A percentile compares a stretch with the other conserved stretches of the same genome.
phyloP scores from a whole-genome alignment of 1,140 invertebrate species.

The Schlechtendalia chinensis region DNA sequence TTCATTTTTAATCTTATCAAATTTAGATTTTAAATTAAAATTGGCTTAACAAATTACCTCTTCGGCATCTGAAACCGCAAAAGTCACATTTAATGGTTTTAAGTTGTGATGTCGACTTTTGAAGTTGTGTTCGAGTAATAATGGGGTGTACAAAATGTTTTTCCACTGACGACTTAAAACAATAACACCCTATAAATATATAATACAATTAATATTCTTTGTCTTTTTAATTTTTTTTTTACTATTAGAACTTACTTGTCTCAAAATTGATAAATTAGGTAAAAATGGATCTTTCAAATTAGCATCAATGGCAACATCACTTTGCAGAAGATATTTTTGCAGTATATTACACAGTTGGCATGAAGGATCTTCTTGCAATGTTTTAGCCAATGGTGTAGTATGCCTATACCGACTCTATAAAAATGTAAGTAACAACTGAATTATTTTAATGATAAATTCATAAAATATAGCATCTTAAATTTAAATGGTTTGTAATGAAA shows the following conservation, averaged over 20 bases:
- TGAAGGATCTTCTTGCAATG: conserved; percentile 91
- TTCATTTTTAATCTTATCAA: background rate
- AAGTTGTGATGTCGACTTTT: conserved; percentile 70
- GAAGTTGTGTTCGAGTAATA: conserved; percentile 84
- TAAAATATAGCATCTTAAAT: background rate
- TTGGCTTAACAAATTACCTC: conserved; percentile 60
- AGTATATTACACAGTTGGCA: conserved; percentile 89
- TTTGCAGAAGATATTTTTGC: conserved; percentile 76
- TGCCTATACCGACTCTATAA: conserved; percentile 84
- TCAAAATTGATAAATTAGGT: conserved; percentile 82
- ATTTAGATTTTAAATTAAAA: background rate
- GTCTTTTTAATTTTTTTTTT: conserved; percentile 6
- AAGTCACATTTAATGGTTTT: conserved; percentile 83
- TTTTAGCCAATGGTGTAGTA: conserved; percentile 82
- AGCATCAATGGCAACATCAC: conserved; percentile 73
- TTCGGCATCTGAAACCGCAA: conserved; percentile 78
- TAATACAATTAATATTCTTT: conserved; percentile 45
- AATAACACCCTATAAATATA: conserved; percentile 72
- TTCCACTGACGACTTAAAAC: conserved; percentile 95
- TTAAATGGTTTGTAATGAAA: background rate
- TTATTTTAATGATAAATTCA: background rate
- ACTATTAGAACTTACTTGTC: conserved; percentile 63
- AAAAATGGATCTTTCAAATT: conserved; percentile 80
- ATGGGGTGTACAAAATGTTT: conserved; percentile 89
- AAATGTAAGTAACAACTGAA: conserved; percentile 39